Base-by-base conservation (phyloP, 2,797 vertebrate genomes). In the Hyperoplus immaculatus region DNA sequence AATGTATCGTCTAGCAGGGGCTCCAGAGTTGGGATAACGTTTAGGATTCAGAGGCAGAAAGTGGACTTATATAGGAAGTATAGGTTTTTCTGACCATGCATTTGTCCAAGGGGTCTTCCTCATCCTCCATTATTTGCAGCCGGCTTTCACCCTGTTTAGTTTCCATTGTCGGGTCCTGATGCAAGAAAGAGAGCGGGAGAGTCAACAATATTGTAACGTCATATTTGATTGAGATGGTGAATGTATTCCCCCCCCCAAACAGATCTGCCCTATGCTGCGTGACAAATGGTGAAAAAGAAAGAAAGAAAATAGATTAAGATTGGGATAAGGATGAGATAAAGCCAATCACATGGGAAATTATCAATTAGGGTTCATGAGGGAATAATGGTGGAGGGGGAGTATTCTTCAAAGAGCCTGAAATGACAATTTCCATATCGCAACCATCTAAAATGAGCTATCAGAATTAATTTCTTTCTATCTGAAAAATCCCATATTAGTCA, bases 161-260 rank as follows among this genome's bases (percentile, higher is more conserved):
- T 71, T 91, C 94, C 80, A 92, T 92, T 2, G 83, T 80, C 0
- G 89, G 90, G 11, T 92, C 90, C 94, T 95, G 87, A 62, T 29
- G 76, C 61, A 15, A 72, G 10, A 77, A 16, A 79, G 72, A 73
- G 11, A 77, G 16, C 75, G 72, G 71, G 8, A 21, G 12, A 16
- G 38, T 41, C 55, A 41, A 72, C 66, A 59, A 72, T 21, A 69
- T 51, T 80, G 47, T 42, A 41, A 77, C 54, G 51, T 62, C 80
- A 82, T 3, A 60, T 85, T 64, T 85, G 64, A 80, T 38, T 36
- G 78, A 77, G 50, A 60, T 46, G 61, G 58, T 73, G 77, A 79
- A 78, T 81, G 78, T 69, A 62, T 83, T 87, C 78, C 76, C 45
- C 69, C 62, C 69, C 62, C 57, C 63, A 60, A 74, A 89, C 72